phyloP scores from a whole-genome alignment of 2,797 vertebrate species.

The Acanthurus leucopareius region DNA sequence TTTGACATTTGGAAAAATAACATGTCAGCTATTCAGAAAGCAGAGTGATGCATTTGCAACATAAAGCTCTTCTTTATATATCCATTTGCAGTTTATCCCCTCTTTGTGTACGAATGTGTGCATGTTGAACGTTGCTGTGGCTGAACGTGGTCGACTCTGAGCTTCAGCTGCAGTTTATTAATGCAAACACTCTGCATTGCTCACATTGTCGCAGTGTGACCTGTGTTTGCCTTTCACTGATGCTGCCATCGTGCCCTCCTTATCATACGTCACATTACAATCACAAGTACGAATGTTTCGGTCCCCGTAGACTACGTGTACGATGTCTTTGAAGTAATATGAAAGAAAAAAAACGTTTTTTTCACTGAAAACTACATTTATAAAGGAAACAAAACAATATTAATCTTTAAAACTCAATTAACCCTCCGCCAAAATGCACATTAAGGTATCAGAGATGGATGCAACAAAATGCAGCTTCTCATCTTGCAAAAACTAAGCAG shows the following conservation, averaged over 20 bases:
- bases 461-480: not conserved
- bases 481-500: not conserved
- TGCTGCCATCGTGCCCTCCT: not conserved
- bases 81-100: conserved; percentile 44
- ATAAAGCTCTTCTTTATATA: conserved; percentile 34
- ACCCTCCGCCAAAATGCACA: not conserved
- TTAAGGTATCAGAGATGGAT: not conserved
- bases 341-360: not conserved
- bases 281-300: not conserved
- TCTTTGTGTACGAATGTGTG: conserved; percentile 32
- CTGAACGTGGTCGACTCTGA: conserved; percentile 16
- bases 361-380: not conserved
- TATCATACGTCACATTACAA: not conserved
- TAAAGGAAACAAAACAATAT: too few species aligned
- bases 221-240: not conserved
- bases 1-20: conserved; percentile 37
- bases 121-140: conserved; percentile 16
- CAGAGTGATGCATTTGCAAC: conserved; percentile 14
- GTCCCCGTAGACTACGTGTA: too few species aligned
- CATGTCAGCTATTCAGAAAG: conserved; percentile 6
- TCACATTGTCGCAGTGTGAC: not conserved
- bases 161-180: conserved; percentile 4
- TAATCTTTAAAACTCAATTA: not conserved
- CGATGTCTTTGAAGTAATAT: not conserved
- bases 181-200: not conserved